Evolutionary conservation across 1,140 invertebrate species (phyloP), one percentile per base, ranked within the genome.

Genomic region (Eueides isabella): DNA sequence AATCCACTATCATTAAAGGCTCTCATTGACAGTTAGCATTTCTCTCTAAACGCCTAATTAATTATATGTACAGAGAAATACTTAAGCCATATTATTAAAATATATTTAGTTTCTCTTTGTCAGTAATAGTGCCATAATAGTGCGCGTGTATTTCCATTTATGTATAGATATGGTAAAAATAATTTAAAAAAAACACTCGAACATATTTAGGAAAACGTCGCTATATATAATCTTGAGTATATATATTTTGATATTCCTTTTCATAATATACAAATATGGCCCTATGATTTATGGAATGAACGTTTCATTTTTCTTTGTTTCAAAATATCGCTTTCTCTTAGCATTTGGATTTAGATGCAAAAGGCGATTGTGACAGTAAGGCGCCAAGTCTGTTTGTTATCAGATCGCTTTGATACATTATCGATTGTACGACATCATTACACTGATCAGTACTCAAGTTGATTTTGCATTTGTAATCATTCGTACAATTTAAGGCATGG

Each of bases 371-470:
- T 55, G 7, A 55, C 48, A 29, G 29, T n/a, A 7, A 30, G 81
- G 83, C 83, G 82, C 81, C 85, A 77, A 64, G 77, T 79, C 81
- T 83, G 76, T 30, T 35, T 31, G 38, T 81, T 85, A 86, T 86
- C 83, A 76, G 83, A 82, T 86, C 73, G 71, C 31, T 65, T 74
- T 68, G 83, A 85, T 87, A 85, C 26, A 48, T 65, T 81, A 84
- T 85, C 78, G 74, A 76, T 80, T 71, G 67, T 35, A 71, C 80
- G 80, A 85, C 80, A 79, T 81, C 80, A 86, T 55, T 55, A 55
- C 29, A 67, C 4, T 48, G 41, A 78, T 74, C 78, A 72, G 80
- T 83, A 77, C 48, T 55, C 2, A 9, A 55, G 19, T 26, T 26
- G 48, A 26, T 55, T 55, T 55, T 26, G 48, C 23, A 55, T 55